Percentiles rank a stretch among this genome's conserved stretches.
Conservation (phyloP, 2,888 invertebrate genomes). For the Chouioia cunea region DNA sequence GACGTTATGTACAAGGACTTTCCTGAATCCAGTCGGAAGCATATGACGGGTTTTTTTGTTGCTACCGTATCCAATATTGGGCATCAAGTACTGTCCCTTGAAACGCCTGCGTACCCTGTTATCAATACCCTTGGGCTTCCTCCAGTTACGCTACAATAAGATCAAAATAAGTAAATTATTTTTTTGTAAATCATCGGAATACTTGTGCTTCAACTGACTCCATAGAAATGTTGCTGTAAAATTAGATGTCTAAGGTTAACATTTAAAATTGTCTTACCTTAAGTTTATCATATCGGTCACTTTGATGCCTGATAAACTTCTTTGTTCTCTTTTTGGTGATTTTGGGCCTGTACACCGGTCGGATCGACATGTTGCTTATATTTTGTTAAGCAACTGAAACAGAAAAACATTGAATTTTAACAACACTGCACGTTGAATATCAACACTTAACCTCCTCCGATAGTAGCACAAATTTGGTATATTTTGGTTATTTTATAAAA, state of each 20-base stretch:
- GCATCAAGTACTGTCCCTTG: conserved; percentile 99
- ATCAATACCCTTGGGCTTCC: conserved; percentile 99
- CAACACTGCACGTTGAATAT: conserved; percentile 24
- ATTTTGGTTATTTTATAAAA: conserved; percentile 15
- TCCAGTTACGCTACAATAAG: conserved; percentile 85
- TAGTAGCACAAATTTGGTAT: conserved; percentile 1
- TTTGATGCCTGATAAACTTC: conserved; percentile 98
- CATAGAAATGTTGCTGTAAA: not conserved
- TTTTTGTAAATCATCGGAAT: not conserved
- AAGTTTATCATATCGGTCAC: conserved; percentile 96
- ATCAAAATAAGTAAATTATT: not conserved
- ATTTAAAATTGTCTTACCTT: conserved; percentile 73
- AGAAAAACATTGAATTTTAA: conserved; percentile 46
- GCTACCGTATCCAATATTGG: conserved; percentile 98
- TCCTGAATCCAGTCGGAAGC: conserved; percentile 97
- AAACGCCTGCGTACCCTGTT: conserved; percentile 99
- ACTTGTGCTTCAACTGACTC: too few species aligned
- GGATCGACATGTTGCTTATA: conserved; percentile 82
- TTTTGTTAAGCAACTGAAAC: conserved; percentile 56
- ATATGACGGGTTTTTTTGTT: conserved; percentile 95
- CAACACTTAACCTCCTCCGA: conserved; percentile 21
- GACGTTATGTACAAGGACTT: conserved; percentile 91
- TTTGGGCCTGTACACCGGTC: conserved; percentile 89
- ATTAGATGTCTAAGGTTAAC: not conserved
- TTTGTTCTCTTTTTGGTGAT: conserved; percentile 98